Evolutionary conservation across 2,797 vertebrate genomes (phyloP).

Genomic region (Eulemur mongoz): DNA sequence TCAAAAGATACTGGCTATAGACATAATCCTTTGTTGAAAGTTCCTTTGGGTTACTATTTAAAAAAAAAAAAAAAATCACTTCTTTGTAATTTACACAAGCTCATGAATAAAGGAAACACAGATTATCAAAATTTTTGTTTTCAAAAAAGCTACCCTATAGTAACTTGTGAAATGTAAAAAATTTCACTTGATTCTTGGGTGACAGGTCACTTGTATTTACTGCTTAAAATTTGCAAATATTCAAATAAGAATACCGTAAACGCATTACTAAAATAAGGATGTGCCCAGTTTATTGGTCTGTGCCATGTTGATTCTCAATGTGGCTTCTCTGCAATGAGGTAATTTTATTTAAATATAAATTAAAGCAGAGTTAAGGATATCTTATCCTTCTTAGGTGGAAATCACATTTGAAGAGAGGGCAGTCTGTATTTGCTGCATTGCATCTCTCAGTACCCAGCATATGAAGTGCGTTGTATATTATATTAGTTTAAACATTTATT

Average conservation of each 20-base stretch:
- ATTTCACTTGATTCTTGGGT: background rate
- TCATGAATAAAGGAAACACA: background rate
- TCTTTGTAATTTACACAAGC: background rate
- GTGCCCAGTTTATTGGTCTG: background rate
- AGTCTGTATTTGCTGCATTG: background rate
- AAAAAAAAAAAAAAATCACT: background rate
- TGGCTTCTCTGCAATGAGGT: background rate
- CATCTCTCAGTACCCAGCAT: background rate
- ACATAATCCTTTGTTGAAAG: background rate
- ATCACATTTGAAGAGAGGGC: background rate
- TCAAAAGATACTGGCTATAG: background rate
- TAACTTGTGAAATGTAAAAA: background rate
- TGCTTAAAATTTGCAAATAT: conserved; percentile 18
- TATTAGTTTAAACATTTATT: background rate
- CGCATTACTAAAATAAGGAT: background rate
- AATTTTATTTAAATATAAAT: conserved; percentile 6
- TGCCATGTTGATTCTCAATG: background rate
- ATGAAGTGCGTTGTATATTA: background rate
- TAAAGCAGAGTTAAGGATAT: background rate
- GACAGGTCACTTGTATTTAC: background rate
- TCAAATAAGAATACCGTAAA: background rate
- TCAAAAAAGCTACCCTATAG: background rate
- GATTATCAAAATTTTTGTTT: conserved; percentile 11
- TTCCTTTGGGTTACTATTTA: background rate
- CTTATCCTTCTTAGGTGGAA: background rate